Conservation (phyloP, 2,797 vertebrate species). For the Novumbra hubbsi region DNA sequence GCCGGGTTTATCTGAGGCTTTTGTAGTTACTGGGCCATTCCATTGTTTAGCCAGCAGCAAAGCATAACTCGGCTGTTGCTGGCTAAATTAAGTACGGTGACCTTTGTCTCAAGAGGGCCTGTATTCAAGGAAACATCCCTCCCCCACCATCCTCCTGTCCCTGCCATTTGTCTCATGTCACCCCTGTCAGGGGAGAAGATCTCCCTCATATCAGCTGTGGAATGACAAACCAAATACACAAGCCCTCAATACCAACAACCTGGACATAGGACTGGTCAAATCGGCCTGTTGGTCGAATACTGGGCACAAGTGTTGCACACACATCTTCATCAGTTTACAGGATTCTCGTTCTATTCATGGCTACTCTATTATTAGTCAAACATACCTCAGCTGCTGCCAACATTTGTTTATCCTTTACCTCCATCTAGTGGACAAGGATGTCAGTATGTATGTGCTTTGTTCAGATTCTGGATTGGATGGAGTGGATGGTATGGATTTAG, state of each 20-base stretch:
- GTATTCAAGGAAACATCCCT: constrained; percentile 11
- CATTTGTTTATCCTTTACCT: constrained; percentile 26
- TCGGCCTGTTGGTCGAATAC: background rate
- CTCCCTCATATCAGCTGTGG: constrained; percentile 34
- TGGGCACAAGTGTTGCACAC: background rate
- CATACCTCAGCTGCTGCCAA: background rate
- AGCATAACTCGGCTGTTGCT: constrained; percentile 43
- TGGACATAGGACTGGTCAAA: background rate
- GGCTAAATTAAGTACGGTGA: constrained; percentile 42
- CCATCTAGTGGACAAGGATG: constrained; percentile 38
- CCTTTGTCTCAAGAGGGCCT: constrained; percentile 18
- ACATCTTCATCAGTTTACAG: background rate
- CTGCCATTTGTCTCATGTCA: constrained; percentile 47
- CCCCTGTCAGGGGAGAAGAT: constrained; percentile 34
- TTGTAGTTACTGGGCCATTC: background rate
- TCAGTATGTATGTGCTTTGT: background rate
- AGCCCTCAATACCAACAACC: background rate
- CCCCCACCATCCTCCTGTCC: constrained; percentile 8
- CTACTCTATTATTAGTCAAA: background rate
- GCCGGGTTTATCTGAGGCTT: background rate
- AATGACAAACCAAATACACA: constrained; percentile 3
- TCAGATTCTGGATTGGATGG: no score
- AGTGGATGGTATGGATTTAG: no score
- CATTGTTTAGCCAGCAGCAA: constrained; percentile 19
- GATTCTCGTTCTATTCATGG: background rate